These are phyloP conservation scores for Galagoides demidoff DNA, from an alignment of 2,797 vertebrate genomes.

Conservation along the genomic window DNA sequence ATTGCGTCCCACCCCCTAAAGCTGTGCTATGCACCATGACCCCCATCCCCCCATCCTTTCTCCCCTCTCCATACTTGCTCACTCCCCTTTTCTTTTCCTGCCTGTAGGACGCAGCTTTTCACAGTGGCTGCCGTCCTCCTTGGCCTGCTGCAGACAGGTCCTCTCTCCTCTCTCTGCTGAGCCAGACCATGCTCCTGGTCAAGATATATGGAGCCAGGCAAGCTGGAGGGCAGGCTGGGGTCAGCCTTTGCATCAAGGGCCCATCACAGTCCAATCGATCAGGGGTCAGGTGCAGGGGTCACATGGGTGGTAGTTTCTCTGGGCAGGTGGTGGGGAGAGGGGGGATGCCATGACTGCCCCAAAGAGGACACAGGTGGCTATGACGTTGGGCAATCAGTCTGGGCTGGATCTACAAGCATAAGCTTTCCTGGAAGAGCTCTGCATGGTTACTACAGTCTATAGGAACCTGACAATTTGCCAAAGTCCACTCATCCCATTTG, in stretches of 20 bases:
- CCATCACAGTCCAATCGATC: background rate
- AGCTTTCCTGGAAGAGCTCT: background rate
- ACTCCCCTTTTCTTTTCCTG: background rate
- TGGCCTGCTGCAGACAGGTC: too few species aligned
- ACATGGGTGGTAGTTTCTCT: background rate
- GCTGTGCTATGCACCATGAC: too few species aligned
- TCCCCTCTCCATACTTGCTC: too few species aligned
- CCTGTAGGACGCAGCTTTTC: rapidly evolving
- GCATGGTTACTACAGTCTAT: rapidly evolving
- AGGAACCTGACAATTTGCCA: background rate
- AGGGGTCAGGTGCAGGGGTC: background rate
- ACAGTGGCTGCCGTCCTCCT: background rate
- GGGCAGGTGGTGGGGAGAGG: background rate
- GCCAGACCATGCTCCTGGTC: too few species aligned
- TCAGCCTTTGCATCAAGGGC: background rate
- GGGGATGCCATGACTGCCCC: background rate
- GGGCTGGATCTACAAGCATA: too few species aligned
- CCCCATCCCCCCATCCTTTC: too few species aligned
- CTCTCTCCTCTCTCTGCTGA: background rate
- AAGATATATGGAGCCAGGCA: background rate
- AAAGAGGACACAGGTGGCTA: background rate
- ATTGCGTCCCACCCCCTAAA: too few species aligned
- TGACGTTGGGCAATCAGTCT: background rate
- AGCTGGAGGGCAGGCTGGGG: background rate
- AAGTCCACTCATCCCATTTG: rapidly evolving